Evolutionary conservation across 2,888 invertebrate genomes (phyloP), one percentile per base, ranked within the genome.

Genomic region (Cloeon dipterum): DNA sequence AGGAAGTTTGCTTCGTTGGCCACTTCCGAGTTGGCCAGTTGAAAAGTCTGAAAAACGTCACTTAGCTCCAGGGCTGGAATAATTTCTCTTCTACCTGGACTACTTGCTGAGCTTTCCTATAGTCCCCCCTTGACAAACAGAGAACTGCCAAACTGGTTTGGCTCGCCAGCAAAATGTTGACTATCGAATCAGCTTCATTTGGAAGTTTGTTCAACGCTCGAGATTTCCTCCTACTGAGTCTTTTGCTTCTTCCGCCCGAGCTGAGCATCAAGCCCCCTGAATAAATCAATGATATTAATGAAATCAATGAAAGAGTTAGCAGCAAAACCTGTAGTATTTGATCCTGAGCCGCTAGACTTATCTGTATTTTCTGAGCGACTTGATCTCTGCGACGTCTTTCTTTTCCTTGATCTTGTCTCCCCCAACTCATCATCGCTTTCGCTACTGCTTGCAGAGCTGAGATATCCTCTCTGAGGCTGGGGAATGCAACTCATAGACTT

Each of bases 91-190:
- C 62, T 60, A 83, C 85, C 72, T 79, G 68, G 46, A 82, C 68
- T 41, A 85, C 78, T 57, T 79, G 70, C 47, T 71, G 69, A 0
- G 79, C 81, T 56, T 75, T 74, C 5, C 65, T 63, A 44, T 74
- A 72, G 50, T 81, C 73, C 39, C 69, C 70, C 41, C 70, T 68
- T 47, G 75, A 72, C 29, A 86, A 59, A 32, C 81, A 81, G 51
- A 77, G 62, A 26, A 74, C 66, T n/a, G 82, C 70, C 32, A 85
- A 58, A 43, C 74, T 72, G 44, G 73, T 72, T 1, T 77, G 74
- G 20, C 76, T 68, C 7, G 79, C 70, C 37, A 85, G 52, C 79
- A 86, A 74, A 36, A 68, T 65, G 32, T 67, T 65, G 37, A 74
- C 58, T 17, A 38, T 33, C 10, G 33, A 32, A 18, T 33, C n/a